phyloP scores from a whole-genome alignment of 1,140 invertebrate genomes.

The Spodoptera litura region DNA sequence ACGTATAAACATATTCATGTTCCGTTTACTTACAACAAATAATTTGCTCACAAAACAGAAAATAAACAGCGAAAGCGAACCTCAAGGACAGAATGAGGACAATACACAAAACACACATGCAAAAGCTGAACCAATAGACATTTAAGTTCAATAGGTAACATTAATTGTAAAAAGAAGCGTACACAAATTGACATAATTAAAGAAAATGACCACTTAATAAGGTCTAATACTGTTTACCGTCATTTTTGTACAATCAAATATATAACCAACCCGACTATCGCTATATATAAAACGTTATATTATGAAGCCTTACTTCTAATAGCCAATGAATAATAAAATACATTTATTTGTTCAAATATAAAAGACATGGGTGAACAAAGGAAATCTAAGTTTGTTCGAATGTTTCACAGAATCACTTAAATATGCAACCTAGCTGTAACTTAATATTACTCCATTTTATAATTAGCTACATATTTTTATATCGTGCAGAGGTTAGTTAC shows the following conservation, averaged over 20 bases:
- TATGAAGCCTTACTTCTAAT: constrained; percentile 3
- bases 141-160: background rate
- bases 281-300: background rate
- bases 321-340: background rate
- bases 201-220: constrained; percentile 20
- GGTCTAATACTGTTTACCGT: constrained; percentile 5
- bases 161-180: background rate
- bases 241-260: background rate
- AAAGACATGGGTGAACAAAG: constrained; percentile 1
- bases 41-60: background rate
- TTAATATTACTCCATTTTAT: background rate
- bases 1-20: background rate
- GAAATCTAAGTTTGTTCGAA: background rate
- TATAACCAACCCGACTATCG: background rate
- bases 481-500: constrained; percentile 29
- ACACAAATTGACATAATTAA: background rate
- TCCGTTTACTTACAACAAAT: background rate
- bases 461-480: constrained; percentile 9
- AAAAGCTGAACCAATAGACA: constrained; percentile 12
- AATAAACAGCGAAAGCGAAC: background rate
- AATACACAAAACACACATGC: constrained; percentile 3
- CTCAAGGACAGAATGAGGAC: background rate
- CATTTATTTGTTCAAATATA: background rate
- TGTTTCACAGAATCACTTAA: background rate
- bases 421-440: background rate